A percentile compares a stretch with the other conserved stretches of the same genome.
Evolutionary conservation across 1,140 invertebrate genomes (phyloP).

Genomic region (Piezodorus guildinii): DNA sequence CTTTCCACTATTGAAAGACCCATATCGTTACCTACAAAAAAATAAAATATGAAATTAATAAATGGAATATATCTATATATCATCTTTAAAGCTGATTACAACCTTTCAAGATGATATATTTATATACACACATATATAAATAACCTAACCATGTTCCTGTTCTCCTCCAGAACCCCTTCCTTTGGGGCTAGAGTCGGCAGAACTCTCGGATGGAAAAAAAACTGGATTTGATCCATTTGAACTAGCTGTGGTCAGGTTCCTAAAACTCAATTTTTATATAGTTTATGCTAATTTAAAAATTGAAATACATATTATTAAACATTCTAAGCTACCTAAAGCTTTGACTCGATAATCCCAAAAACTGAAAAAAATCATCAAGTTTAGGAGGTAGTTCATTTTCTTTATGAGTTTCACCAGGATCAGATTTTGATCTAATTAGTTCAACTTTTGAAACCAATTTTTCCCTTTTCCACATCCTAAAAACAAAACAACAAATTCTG

Average conservation of each 20-base stretch:
- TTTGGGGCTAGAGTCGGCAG: not conserved
- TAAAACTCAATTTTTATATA: not conserved
- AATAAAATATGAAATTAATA: too few species aligned
- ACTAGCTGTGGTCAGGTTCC: not conserved
- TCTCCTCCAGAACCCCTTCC: not conserved
- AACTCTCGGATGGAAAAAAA: constrained; percentile 6
- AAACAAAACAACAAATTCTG: not conserved
- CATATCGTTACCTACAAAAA: not conserved
- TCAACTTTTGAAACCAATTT: not conserved
- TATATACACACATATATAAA: constrained; percentile 1
- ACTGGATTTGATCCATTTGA: not conserved
- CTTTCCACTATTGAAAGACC: constrained; percentile 6
- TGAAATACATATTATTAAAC: not conserved
- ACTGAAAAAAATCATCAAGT: constrained; percentile 21
- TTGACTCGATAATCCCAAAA: constrained; percentile 13
- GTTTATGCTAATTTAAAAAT: not conserved
- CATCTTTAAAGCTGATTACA: not conserved
- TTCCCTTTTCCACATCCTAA: not conserved
- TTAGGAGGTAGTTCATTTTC: constrained; percentile 3
- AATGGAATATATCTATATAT: too few species aligned
- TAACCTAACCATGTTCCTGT: not conserved
- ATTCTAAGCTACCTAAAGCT: constrained; percentile 8
- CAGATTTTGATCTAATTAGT: constrained; percentile 1
- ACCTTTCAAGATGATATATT: too few species aligned
- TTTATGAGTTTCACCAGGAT: not conserved